Percentiles rank a stretch among this genome's conserved stretches.
These are phyloP conservation scores for Euthynnus affinis DNA, from an alignment of 2,797 vertebrate species.

Conservation along the genomic window DNA sequence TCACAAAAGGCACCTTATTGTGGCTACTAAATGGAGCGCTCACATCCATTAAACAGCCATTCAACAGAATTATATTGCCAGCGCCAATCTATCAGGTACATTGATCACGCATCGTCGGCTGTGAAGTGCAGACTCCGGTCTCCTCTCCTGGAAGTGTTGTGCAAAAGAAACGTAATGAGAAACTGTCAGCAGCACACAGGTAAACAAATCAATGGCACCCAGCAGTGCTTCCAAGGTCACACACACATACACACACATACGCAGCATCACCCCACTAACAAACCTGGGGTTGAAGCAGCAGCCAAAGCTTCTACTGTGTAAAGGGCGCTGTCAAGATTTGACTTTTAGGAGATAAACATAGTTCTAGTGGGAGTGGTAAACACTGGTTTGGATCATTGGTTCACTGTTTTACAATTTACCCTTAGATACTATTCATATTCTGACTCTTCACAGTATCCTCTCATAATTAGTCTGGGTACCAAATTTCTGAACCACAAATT, in stretches of 20 bases:
- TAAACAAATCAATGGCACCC: slow-evolving; percentile 90
- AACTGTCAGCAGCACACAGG: slow-evolving; percentile 85
- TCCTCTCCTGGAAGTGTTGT: slow-evolving; percentile 83
- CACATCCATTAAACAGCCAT: slow-evolving; percentile 78
- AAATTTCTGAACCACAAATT: too few species aligned
- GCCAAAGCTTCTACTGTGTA: slow-evolving; percentile 13
- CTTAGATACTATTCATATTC: too few species aligned
- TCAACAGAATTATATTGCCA: slow-evolving; percentile 81
- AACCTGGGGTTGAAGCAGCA: slow-evolving; percentile 16
- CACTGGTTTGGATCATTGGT: slow-evolving; percentile 2
- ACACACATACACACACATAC: slow-evolving; percentile 18
- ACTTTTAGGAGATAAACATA: slow-evolving; percentile 40
- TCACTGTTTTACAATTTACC: neutral
- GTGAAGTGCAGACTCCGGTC: slow-evolving; percentile 78
- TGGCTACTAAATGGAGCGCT: slow-evolving; percentile 76
- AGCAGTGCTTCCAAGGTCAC: slow-evolving; percentile 82
- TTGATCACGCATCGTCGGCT: slow-evolving; percentile 79
- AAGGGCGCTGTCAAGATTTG: slow-evolving; percentile 42
- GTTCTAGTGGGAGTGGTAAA: slow-evolving; percentile 19
- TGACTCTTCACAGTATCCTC: too few species aligned
- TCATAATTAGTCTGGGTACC: too few species aligned
- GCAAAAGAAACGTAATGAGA: slow-evolving; percentile 87
- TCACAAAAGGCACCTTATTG: slow-evolving; percentile 76
- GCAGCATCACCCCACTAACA: neutral
- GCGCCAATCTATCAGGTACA: slow-evolving; percentile 81